Conservation (phyloP, 1,140 invertebrate species). For the Limonius californicus region DNA sequence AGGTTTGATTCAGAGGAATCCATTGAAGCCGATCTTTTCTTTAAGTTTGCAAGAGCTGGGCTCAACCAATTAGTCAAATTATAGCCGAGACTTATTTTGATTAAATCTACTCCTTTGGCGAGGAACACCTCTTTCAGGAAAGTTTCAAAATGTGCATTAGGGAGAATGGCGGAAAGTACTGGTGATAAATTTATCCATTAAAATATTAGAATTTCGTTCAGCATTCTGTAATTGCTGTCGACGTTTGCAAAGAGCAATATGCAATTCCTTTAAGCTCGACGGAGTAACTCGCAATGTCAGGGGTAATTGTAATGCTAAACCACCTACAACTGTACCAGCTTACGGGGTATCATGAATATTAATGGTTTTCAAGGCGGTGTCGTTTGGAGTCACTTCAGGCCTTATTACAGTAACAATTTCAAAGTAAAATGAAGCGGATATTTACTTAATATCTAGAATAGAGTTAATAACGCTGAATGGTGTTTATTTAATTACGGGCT, state of each 20-base stretch:
- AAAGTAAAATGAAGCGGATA: background rate
- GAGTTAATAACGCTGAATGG: background rate
- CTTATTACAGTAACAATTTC: constrained; percentile 1
- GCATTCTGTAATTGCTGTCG: background rate
- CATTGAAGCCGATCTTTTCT: too few species aligned
- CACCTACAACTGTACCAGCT: background rate
- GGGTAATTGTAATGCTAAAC: background rate
- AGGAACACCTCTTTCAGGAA: background rate
- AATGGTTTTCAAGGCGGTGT: background rate
- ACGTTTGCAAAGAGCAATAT: background rate
- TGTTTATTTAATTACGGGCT: background rate
- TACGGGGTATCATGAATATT: background rate
- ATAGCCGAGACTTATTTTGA: too few species aligned
- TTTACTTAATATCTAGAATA: background rate
- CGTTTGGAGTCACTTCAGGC: constrained; percentile 1
- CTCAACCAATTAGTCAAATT: too few species aligned
- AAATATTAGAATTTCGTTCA: background rate
- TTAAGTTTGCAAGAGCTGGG: too few species aligned
- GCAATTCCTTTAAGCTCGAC: background rate
- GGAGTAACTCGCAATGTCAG: background rate
- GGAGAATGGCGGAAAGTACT: too few species aligned
- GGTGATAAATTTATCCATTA: too few species aligned
- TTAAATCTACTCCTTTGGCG: background rate
- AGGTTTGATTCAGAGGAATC: too few species aligned
- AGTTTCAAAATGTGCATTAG: too few species aligned